phyloP scores from a whole-genome alignment of 2,797 vertebrate genomes.

The Xenentodon cancila region DNA sequence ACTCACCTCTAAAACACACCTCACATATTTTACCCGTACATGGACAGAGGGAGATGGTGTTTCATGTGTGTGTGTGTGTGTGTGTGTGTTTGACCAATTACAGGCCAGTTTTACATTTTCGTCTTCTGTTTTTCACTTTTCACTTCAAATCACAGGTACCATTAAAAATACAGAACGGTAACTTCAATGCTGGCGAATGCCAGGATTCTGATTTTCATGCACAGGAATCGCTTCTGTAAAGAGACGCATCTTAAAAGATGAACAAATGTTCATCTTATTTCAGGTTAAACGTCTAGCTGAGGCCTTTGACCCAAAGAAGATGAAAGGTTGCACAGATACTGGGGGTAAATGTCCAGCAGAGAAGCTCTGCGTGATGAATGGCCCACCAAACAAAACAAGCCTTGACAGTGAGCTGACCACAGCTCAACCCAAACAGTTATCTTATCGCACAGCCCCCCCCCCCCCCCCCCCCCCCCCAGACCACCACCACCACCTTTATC shows the following conservation, averaged over 20 bases:
- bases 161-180: neutral
- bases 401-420: conserved; percentile 27
- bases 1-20: conserved; percentile 59
- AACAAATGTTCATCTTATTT: neutral
- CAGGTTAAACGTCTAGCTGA: conserved; percentile 14
- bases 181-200: too few species aligned
- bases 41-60: conserved; percentile 32
- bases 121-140: conserved; percentile 20
- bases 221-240: neutral
- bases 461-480: neutral
- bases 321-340: conserved; percentile 51
- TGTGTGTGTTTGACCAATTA: conserved; percentile 8
- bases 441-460: conserved; percentile 27
- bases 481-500: conserved; percentile 9
- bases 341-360: conserved; percentile 17
- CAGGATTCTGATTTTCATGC: neutral
- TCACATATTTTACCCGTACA: conserved; percentile 65
- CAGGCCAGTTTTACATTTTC: conserved; percentile 8
- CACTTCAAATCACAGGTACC: neutral
- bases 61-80: conserved; percentile 28
- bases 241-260: neutral
- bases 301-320: conserved; percentile 36
- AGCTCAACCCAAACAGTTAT: conserved; percentile 29
- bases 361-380: conserved; percentile 18
- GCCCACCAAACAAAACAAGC: conserved; percentile 34